phyloP scores from a whole-genome alignment of 2,113 vertebrate species.

The Tupaia chinensis region DNA sequence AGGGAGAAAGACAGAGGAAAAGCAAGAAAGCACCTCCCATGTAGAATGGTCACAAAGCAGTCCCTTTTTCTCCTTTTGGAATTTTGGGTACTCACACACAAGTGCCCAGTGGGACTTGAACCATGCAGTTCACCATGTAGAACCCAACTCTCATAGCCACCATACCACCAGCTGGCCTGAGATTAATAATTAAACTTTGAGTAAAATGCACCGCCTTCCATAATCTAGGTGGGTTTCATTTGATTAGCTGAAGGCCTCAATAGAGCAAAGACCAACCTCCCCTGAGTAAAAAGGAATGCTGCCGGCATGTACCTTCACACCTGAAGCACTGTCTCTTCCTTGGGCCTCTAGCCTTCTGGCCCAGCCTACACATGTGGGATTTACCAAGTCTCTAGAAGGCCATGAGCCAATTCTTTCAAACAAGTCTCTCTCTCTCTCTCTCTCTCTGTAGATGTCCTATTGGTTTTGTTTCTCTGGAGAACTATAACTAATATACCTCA shows the following conservation, averaged over 20 bases:
- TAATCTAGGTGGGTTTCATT: neutral
- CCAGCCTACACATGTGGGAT: neutral
- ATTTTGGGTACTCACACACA: too few species aligned
- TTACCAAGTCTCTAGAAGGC: neutral
- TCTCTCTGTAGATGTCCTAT: neutral
- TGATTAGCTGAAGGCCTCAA: neutral
- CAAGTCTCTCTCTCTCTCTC: neutral
- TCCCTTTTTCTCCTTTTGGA: too few species aligned
- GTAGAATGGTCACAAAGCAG: too few species aligned
- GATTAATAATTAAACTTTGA: neutral
- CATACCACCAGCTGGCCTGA: too few species aligned
- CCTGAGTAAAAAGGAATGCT: neutral
- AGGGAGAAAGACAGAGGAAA: too few species aligned
- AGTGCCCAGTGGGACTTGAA: too few species aligned
- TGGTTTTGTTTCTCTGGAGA: neutral
- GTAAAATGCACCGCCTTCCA: neutral
- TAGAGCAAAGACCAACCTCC: neutral
- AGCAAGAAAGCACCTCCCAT: too few species aligned
- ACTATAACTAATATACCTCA: neutral
- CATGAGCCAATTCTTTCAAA: neutral
- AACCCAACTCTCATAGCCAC: too few species aligned
- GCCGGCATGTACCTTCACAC: neutral
- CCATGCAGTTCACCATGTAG: too few species aligned
- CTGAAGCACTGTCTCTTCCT: neutral
- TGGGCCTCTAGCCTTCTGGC: fast-evolving